phyloP scores from a whole-genome alignment of 2,113 vertebrate species.

The Anolis carolinensis region DNA sequence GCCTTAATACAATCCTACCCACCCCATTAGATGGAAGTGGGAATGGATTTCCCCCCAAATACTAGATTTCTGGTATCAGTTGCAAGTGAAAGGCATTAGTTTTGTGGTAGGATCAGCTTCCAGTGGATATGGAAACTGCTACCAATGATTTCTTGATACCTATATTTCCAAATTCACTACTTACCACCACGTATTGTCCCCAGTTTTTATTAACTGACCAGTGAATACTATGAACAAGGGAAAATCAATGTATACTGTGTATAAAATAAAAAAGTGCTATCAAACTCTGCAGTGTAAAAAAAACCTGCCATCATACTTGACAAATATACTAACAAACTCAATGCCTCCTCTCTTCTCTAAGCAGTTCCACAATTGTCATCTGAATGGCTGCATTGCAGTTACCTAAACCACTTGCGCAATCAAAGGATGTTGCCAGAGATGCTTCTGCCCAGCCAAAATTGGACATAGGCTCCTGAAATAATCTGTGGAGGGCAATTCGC shows the following conservation, averaged over 20 bases:
- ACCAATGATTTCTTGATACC: too few relatives aligned
- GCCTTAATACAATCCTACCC: too few relatives aligned
- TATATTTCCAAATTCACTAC: too few relatives aligned
- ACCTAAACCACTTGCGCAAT: conserved; percentile 50
- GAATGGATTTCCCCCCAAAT: too few relatives aligned
- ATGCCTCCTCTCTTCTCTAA: neutral
- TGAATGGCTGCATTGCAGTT: neutral
- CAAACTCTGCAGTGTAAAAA: neutral
- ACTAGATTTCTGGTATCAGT: too few relatives aligned
- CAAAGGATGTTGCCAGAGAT: neutral
- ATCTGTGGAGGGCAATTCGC: conserved; percentile 15
- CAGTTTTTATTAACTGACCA: neutral
- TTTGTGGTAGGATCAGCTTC: too few relatives aligned
- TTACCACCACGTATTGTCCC: neutral
- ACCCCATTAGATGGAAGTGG: too few relatives aligned
- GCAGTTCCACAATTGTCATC: neutral
- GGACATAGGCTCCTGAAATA: neutral
- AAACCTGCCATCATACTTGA: neutral
- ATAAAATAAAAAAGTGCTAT: neutral
- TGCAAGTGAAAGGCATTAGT: too few relatives aligned
- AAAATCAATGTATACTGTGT: neutral
- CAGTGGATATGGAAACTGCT: too few relatives aligned
- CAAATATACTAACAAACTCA: conserved; percentile 11
- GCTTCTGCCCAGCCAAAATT: conserved; percentile 14
- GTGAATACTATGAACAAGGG: neutral